phyloP scores from a whole-genome alignment of 2,888 invertebrate species.

The Hypomecis punctinalis region DNA sequence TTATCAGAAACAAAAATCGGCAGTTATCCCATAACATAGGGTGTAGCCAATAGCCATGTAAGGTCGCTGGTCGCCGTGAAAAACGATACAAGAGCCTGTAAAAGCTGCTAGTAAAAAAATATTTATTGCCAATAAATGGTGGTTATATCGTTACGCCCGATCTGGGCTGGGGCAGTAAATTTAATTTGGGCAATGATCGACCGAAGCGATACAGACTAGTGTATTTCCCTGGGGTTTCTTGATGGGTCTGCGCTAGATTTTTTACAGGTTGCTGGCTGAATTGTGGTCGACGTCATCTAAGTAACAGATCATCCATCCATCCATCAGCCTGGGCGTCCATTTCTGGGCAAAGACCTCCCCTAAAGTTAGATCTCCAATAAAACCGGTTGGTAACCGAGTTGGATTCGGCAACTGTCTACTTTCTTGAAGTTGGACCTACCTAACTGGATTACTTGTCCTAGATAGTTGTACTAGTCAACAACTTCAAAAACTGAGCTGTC shows the following conservation, averaged over 20 bases:
- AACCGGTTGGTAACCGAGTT: no score
- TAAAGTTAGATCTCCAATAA: no score
- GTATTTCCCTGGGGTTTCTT: conserved; percentile 58
- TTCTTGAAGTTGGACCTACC: no score
- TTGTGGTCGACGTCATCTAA: not conserved
- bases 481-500: no score
- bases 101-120: conserved; percentile 73
- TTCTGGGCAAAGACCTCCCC: no score
- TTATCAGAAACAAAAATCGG: conserved; percentile 51
- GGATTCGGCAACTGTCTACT: no score
- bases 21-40: conserved; percentile 57
- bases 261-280: conserved; percentile 20
- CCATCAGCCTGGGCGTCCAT: no score
- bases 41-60: conserved; percentile 44
- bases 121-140: conserved; percentile 76
- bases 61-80: conserved; percentile 55
- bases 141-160: conserved; percentile 67
- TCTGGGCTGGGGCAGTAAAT: conserved; percentile 70
- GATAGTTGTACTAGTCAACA: no score
- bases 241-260: conserved; percentile 37
- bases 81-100: conserved; percentile 55
- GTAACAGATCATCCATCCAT: not conserved
- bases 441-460: no score
- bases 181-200: conserved; percentile 71
- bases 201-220: conserved; percentile 49